Evolutionary conservation across 2,888 invertebrate genomes (phyloP).

Genomic region (Dryocosmus kuriphilus): DNA sequence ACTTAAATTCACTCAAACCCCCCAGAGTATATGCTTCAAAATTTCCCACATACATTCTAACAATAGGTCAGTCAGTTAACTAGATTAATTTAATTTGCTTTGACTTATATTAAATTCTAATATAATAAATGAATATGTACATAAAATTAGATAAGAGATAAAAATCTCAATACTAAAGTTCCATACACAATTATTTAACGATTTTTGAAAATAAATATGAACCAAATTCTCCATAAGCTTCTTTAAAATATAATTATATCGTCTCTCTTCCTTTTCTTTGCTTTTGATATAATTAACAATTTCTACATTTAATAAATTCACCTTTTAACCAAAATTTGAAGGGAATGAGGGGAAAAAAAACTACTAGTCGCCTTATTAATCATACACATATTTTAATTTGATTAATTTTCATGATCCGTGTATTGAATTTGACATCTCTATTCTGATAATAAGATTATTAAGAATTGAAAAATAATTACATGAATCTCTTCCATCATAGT

Average conservation of each 20-base stretch:
- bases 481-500: no score
- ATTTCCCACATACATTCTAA: not conserved
- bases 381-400: no score
- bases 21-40: not conserved
- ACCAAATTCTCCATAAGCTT: not conserved
- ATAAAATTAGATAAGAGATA: not conserved
- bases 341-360: no score
- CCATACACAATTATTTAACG: not conserved
- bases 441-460: no score
- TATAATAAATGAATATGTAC: not conserved
- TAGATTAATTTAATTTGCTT: not conserved
- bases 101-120: not conserved
- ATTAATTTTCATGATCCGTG: no score
- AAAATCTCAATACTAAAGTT: not conserved
- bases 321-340: not conserved
- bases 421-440: no score
- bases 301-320: not conserved
- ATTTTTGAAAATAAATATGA: not conserved
- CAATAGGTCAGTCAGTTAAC: not conserved
- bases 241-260: not conserved
- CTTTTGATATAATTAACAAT: not conserved
- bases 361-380: no score
- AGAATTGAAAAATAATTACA: no score
- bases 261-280: not conserved
- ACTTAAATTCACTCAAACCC: constrained; percentile 16